A percentile compares a stretch with the other conserved stretches of the same genome.
phyloP scores from a whole-genome alignment of 64 coral and sea anemone genomes.

The Platygyra sinensis region DNA sequence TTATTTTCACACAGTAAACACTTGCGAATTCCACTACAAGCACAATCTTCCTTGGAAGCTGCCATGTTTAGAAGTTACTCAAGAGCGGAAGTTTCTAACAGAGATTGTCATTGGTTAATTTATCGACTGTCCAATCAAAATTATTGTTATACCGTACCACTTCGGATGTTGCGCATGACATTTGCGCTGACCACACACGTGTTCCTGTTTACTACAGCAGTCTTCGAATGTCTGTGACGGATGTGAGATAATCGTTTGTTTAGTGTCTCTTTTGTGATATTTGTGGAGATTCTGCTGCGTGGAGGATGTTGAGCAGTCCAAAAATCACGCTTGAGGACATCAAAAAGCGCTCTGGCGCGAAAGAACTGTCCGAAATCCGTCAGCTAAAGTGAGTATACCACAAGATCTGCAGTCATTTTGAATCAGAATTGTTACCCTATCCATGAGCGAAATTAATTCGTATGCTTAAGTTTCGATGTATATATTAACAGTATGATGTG shows the following conservation, averaged over 20 bases:
- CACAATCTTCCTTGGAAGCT: slow-evolving; percentile 40
- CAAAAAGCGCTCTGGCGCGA: slow-evolving; percentile 58
- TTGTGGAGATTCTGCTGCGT: neutral
- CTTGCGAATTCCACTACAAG: slow-evolving; percentile 79
- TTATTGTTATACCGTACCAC: slow-evolving; percentile 15
- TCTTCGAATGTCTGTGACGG: neutral
- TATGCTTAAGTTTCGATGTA: too few relatives aligned
- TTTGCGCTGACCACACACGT: slow-evolving; percentile 49
- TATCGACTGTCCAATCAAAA: slow-evolving; percentile 59
- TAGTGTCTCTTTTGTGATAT: neutral
- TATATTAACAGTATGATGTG: too few relatives aligned
- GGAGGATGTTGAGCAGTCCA: slow-evolving; percentile 25
- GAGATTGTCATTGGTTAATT: slow-evolving; percentile 51
- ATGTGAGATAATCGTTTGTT: neutral
- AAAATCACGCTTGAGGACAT: slow-evolving; percentile 75
- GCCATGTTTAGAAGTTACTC: slow-evolving; percentile 62
- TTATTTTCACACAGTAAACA: slow-evolving; percentile 94
- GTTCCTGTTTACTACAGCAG: slow-evolving; percentile 16
- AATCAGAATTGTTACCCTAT: neutral
- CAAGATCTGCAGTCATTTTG: slow-evolving; percentile 2
- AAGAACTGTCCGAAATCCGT: slow-evolving; percentile 78
- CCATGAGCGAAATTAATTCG: too few relatives aligned
- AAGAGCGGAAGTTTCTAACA: slow-evolving; percentile 33
- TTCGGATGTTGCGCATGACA: slow-evolving; percentile 60
- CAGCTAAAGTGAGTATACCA: slow-evolving; percentile 63